Evolutionary conservation across 2,888 invertebrate species (phyloP).

Genomic region (Oxyteleia sp.): DNA sequence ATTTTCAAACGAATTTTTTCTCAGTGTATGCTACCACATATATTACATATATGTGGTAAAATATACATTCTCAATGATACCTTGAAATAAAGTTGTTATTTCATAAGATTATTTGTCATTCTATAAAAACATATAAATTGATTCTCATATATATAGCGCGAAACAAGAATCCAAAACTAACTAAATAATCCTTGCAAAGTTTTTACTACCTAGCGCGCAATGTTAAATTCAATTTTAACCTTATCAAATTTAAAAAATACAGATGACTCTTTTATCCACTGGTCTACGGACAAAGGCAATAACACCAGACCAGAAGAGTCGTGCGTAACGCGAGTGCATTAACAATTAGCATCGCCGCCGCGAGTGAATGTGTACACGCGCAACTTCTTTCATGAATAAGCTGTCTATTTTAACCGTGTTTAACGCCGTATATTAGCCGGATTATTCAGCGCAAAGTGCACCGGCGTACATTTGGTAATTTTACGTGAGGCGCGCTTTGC

Average conservation of each 20-base stretch:
- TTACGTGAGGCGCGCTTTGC: conserved; percentile 62
- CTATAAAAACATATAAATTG: too few species aligned
- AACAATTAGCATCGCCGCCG: conserved; percentile 67
- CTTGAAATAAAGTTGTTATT: too few species aligned
- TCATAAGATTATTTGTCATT: too few species aligned
- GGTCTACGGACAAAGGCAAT: neutral
- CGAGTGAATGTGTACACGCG: conserved; percentile 1
- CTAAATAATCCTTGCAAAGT: neutral
- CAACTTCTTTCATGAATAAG: conserved; percentile 60
- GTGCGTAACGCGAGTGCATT: conserved; percentile 44
- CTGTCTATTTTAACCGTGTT: conserved; percentile 72
- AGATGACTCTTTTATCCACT: neutral
- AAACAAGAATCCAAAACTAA: neutral
- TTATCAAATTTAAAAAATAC: neutral
- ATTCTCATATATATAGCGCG: too few species aligned
- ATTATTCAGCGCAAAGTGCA: conserved; percentile 67
- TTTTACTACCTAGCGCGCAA: neutral
- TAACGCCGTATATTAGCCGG: conserved; percentile 68
- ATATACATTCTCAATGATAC: too few species aligned
- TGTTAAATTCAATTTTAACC: neutral
- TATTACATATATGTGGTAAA: too few species aligned
- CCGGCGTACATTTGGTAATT: conserved; percentile 59
- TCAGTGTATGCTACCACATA: too few species aligned
- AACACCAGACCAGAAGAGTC: neutral
- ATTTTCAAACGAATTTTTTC: too few species aligned